Evolutionary conservation across 2,888 invertebrate species (phyloP).

Genomic region (Drosophila tripunctata): DNA sequence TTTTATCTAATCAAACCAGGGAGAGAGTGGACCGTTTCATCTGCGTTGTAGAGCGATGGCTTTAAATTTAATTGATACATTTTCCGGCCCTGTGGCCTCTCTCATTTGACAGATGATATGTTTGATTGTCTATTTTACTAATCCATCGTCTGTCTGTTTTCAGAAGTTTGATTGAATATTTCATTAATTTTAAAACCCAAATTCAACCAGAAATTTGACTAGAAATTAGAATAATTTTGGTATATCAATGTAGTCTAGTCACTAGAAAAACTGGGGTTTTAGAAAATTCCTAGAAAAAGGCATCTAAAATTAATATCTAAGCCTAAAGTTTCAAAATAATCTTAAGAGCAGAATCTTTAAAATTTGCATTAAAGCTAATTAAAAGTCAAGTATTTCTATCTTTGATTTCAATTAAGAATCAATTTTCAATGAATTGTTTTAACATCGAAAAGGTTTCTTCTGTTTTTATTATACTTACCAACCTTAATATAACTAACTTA

Average conservation of each 20-base stretch:
- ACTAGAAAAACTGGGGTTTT: too few species aligned
- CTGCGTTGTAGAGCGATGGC: constrained; percentile 44
- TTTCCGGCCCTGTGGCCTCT: constrained; percentile 45
- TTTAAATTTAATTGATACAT: constrained; percentile 69
- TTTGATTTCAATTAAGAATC: too few species aligned
- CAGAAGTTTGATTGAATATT: constrained; percentile 42
- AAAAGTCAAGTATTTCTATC: too few species aligned
- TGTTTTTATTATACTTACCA: too few species aligned
- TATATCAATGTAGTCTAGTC: background rate
- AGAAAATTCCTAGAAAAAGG: too few species aligned
- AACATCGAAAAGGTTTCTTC: too few species aligned
- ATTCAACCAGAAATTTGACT: background rate
- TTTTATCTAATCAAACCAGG: constrained; percentile 67
- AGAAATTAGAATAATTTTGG: background rate
- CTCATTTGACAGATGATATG: constrained; percentile 33
- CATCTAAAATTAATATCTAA: too few species aligned
- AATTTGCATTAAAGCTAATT: too few species aligned
- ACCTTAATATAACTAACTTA: too few species aligned
- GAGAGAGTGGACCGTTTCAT: background rate
- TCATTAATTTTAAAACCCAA: background rate
- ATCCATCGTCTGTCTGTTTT: constrained; percentile 11
- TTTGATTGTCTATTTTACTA: constrained; percentile 39
- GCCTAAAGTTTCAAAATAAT: too few species aligned
- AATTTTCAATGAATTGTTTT: too few species aligned
- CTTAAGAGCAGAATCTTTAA: too few species aligned